Conservation (phyloP, 2,113 vertebrate genomes). For the Pelusios castaneus region DNA sequence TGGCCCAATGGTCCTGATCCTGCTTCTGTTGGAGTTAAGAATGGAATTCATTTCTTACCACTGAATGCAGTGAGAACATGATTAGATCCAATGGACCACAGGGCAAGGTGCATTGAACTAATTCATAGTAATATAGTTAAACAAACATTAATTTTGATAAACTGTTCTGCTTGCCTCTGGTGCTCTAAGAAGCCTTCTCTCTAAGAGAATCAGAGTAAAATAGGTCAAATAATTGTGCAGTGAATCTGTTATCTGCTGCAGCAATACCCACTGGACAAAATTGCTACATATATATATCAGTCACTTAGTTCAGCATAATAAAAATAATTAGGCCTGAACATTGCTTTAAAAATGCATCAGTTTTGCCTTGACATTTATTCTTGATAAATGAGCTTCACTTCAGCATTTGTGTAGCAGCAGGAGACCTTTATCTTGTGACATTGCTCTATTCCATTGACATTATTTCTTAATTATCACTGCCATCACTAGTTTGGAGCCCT, state of each 20-base stretch:
- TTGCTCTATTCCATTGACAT: conserved; percentile 62
- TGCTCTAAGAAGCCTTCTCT: not conserved
- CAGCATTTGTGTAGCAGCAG: conserved; percentile 42
- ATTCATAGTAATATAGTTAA: not conserved
- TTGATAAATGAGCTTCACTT: conserved; percentile 72
- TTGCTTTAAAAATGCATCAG: conserved; percentile 26
- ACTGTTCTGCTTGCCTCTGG: not conserved
- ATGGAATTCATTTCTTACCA: not conserved
- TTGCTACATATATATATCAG: not conserved
- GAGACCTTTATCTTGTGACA: conserved; percentile 65
- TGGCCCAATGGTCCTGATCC: not conserved
- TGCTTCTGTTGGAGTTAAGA: not conserved
- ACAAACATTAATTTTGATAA: not conserved
- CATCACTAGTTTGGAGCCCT: conserved; percentile 22
- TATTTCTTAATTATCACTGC: conserved; percentile 68
- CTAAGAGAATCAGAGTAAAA: conserved; percentile 20
- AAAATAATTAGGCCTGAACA: conserved; percentile 24
- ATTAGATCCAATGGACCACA: not conserved
- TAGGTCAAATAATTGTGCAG: not conserved
- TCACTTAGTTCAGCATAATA: conserved; percentile 28
- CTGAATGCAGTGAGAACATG: not conserved
- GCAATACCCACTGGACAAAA: conserved; percentile 14
- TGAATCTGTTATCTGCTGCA: not conserved
- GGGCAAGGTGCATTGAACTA: not conserved
- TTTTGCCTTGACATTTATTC: conserved; percentile 51